A percentile compares a stretch with the other conserved stretches of the same genome.
phyloP scores from a whole-genome alignment of 2,888 invertebrate species.

The Philonicus albiceps region DNA sequence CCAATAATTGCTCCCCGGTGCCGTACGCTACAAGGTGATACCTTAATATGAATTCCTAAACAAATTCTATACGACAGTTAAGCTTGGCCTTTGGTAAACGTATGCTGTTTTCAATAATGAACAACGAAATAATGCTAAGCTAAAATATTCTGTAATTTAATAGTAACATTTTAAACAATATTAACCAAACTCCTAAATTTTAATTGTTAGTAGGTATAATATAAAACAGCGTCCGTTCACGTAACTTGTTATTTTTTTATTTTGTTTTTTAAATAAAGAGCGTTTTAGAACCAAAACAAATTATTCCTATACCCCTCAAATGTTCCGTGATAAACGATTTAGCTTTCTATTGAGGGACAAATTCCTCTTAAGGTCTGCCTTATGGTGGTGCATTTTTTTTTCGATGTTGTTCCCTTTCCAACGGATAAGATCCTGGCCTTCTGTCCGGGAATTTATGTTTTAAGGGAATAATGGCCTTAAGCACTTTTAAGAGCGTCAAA shows the following conservation, averaged over 20 bases:
- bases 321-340: neutral
- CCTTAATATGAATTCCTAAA: neutral
- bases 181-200: neutral
- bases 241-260: neutral
- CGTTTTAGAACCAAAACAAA: neutral
- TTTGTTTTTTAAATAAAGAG: neutral
- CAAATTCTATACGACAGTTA: neutral
- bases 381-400: neutral
- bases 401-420: neutral
- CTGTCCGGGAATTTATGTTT: neutral
- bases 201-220: neutral
- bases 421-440: neutral
- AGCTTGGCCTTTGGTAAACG: neutral
- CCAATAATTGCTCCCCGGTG: neutral
- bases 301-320: neutral
- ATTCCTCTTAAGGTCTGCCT: neutral
- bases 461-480: neutral
- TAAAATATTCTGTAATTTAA: neutral
- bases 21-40: neutral
- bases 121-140: neutral
- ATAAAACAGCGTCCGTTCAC: neutral
- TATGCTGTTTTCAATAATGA: neutral
- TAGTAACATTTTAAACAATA: neutral
- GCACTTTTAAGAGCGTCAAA: neutral
- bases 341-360: neutral